A percentile compares a stretch with the other conserved stretches of the same genome.
These are phyloP conservation scores for Acridotheres tristis DNA, from an alignment of 2,797 vertebrate genomes.

Conservation along the genomic window DNA sequence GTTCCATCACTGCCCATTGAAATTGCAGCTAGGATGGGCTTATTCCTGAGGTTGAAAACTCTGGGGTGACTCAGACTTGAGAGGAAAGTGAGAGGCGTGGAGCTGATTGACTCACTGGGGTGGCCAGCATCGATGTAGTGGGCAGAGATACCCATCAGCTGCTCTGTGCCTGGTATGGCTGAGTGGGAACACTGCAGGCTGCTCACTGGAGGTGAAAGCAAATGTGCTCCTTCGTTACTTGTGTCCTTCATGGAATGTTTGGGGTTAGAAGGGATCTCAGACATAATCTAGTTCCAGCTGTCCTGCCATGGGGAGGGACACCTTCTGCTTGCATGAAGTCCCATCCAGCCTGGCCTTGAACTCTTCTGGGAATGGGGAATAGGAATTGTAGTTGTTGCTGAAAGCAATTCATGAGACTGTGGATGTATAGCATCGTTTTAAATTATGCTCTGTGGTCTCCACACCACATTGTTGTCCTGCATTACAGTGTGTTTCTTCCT, in stretches of 20 bases:
- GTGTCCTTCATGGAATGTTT: neutral
- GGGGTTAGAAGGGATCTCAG: neutral
- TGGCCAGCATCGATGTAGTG: rapidly evolving
- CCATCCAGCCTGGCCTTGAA: neutral
- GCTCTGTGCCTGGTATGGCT: rapidly evolving
- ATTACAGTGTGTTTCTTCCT: neutral
- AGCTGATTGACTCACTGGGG: neutral
- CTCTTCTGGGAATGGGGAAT: neutral
- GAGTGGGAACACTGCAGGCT: neutral
- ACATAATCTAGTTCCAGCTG: neutral
- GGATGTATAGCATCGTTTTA: neutral
- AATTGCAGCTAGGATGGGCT: neutral
- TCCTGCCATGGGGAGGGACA: neutral
- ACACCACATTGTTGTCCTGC: neutral
- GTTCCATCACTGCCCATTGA: neutral
- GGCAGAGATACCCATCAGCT: neutral
- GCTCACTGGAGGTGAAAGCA: neutral
- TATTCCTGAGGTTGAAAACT: neutral
- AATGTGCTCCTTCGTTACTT: neutral
- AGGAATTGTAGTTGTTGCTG: neutral
- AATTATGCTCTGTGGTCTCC: neutral
- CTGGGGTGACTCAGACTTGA: neutral
- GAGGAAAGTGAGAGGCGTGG: neutral
- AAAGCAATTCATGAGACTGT: neutral
- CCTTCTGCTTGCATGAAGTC: neutral